These are phyloP conservation scores for Masticophis lateralis DNA, from an alignment of 2,797 vertebrate genomes.

Conservation along the genomic window DNA sequence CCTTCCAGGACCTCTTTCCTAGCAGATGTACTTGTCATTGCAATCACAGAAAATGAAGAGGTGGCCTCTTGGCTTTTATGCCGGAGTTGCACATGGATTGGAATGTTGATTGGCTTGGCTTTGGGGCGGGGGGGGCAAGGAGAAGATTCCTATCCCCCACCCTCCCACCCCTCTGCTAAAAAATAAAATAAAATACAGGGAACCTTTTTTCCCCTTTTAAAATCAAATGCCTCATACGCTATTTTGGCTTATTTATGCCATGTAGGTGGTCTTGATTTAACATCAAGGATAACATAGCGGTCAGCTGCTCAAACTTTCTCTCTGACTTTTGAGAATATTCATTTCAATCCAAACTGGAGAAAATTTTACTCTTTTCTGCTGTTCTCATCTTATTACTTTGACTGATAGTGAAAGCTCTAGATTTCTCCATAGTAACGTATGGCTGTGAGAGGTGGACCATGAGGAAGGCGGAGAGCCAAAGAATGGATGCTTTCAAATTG, in stretches of 20 bases:
- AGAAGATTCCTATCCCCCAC: neutral
- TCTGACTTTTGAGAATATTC: neutral
- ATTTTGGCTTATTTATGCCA: neutral
- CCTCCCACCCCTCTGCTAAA: neutral
- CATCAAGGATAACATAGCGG: neutral
- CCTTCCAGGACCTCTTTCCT: neutral
- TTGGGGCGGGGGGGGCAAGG: neutral
- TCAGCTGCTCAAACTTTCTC: neutral
- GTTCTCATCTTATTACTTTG: no score
- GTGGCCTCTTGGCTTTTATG: neutral
- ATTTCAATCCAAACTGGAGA: neutral
- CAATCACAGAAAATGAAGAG: neutral
- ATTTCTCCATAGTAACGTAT: neutral
- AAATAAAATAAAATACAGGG: neutral
- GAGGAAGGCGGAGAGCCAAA: neutral
- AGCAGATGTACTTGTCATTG: neutral
- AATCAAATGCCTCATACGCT: neutral
- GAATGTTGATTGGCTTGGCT: neutral
- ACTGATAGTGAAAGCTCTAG: neutral
- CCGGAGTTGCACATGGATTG: neutral
- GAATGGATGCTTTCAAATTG: neutral
- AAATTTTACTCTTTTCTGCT: neutral
- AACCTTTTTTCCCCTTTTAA: neutral
- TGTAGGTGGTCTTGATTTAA: neutral
- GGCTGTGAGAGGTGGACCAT: neutral